Percentiles rank a stretch among this genome's conserved stretches.
phyloP scores from a whole-genome alignment of 1,140 invertebrate species.

The Dreissena polymorpha region DNA sequence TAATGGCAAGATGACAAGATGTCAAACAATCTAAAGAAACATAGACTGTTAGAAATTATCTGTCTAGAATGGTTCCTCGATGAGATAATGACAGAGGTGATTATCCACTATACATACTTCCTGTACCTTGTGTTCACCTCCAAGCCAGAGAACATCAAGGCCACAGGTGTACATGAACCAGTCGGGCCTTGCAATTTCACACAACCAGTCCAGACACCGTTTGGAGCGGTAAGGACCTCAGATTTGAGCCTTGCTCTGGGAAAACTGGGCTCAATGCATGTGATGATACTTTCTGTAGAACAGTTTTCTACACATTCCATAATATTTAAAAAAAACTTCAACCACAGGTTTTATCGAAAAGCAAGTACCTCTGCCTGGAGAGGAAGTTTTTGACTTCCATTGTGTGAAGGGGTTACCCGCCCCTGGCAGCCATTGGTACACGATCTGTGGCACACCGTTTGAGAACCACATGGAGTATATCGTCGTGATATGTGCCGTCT shows the following conservation, averaged over 20 bases:
- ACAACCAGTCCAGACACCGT: slow-evolving; percentile 83
- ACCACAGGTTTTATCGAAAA: slow-evolving; percentile 84
- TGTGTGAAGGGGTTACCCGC: slow-evolving; percentile 82
- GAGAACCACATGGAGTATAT: slow-evolving; percentile 87
- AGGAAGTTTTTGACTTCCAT: slow-evolving; percentile 88
- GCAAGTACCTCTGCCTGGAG: slow-evolving; percentile 87
- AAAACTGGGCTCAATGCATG: too few relatives aligned
- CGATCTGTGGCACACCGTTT: slow-evolving; percentile 89
- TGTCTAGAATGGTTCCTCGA: slow-evolving; percentile 69
- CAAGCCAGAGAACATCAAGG: slow-evolving; percentile 85
- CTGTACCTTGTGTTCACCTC: slow-evolving; percentile 82
- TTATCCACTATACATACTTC: slow-evolving; percentile 81
- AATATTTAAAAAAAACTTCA: too few relatives aligned
- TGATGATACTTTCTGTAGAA: too few relatives aligned
- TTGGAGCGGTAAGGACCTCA: slow-evolving; percentile 82
- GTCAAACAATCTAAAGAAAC: too few relatives aligned
- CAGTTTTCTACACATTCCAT: too few relatives aligned
- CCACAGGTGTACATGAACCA: slow-evolving; percentile 87
- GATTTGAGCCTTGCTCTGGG: too few relatives aligned
- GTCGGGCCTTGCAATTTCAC: slow-evolving; percentile 87
- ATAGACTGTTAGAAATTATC: neutral
- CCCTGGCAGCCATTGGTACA: slow-evolving; percentile 86
- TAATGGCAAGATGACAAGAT: too few relatives aligned
- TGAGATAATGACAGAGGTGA: slow-evolving; percentile 70
- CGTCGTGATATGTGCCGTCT: slow-evolving; percentile 82